These are phyloP conservation scores for Ellobium chinense DNA, from an alignment of 2,888 invertebrate species.

Conservation along the genomic window DNA sequence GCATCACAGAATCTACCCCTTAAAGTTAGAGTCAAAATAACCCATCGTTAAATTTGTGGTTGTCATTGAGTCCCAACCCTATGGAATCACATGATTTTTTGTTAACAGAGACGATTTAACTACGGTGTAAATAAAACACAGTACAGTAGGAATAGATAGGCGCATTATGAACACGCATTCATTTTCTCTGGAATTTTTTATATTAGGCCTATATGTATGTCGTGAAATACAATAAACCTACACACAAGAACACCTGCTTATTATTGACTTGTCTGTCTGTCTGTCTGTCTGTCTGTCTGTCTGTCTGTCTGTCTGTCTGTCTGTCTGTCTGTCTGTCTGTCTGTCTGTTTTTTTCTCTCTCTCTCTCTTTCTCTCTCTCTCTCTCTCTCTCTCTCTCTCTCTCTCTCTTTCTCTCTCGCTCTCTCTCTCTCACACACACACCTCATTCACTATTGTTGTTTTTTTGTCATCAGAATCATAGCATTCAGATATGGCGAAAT, in stretches of 20 bases:
- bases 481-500: neutral
- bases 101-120: no score
- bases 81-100: no score
- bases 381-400: neutral
- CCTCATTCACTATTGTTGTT: no score
- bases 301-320: conserved; percentile 9
- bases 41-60: no score
- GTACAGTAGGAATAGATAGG: no score
- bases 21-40: no score
- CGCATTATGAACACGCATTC: no score
- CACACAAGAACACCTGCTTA: neutral
- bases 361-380: conserved; percentile 4
- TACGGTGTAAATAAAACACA: no score
- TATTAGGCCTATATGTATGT: neutral
- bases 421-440: conserved; percentile 8
- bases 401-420: conserved; percentile 3
- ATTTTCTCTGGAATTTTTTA: no score
- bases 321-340: conserved; percentile 12
- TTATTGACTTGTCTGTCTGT: no score
- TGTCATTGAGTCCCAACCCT: no score
- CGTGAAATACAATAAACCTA: neutral
- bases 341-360: neutral
- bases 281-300: conserved; percentile 14
- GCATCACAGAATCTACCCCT: no score
- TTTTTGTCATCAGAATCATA: neutral